phyloP scores from a whole-genome alignment of 2,113 vertebrate genomes.

The Vimba vimba region DNA sequence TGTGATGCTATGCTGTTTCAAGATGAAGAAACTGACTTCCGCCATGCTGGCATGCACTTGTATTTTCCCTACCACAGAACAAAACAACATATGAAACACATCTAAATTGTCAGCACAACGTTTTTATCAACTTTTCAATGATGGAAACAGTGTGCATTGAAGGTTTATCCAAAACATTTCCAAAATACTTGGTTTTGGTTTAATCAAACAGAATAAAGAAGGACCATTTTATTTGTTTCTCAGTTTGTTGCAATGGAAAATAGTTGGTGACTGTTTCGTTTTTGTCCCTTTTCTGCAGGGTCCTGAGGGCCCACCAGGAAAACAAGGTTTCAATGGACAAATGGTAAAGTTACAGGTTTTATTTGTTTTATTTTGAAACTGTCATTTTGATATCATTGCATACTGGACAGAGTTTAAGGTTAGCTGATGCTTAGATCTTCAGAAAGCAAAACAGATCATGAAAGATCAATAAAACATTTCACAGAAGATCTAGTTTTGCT shows the following conservation, averaged over 20 bases:
- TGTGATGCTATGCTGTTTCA: background rate
- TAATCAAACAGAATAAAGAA: background rate
- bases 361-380: slow-evolving; percentile 12
- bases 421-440: background rate
- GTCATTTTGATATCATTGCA: background rate
- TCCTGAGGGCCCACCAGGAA: slow-evolving; percentile 83
- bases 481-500: background rate
- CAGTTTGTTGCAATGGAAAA: slow-evolving; percentile 33
- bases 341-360: slow-evolving; percentile 75
- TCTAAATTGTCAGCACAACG: slow-evolving; percentile 7
- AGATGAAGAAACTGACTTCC: background rate
- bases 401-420: background rate
- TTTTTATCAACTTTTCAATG: background rate
- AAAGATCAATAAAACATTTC: background rate
- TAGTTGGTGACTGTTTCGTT: slow-evolving; percentile 11
- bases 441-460: background rate
- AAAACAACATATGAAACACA: slow-evolving; percentile 30
- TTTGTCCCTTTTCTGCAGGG: slow-evolving; percentile 76
- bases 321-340: slow-evolving; percentile 82
- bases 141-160: background rate
- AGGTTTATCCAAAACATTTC: background rate
- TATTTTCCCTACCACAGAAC: slow-evolving; percentile 28
- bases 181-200: slow-evolving; percentile 11
- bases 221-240: background rate
- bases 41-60: slow-evolving; percentile 10